Conservation (phyloP, 2,888 invertebrate species). For the Celastrina argiolus region DNA sequence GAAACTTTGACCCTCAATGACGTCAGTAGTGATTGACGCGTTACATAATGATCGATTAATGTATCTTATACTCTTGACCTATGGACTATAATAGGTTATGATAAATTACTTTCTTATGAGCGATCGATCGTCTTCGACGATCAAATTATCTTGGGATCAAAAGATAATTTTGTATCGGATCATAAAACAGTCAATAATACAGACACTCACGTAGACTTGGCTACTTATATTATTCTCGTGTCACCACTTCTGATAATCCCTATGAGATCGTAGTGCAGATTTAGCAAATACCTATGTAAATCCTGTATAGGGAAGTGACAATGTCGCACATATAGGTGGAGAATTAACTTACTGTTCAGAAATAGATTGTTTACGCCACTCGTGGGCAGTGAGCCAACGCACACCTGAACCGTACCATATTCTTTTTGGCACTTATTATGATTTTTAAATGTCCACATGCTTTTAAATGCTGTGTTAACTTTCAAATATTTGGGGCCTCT, state of each 20-base stretch:
- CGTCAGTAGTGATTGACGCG: background rate
- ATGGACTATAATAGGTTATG: constrained; percentile 5
- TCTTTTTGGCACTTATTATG: constrained; percentile 65
- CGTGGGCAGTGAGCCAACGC: constrained; percentile 65
- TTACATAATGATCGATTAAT: constrained; percentile 4
- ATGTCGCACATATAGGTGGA: constrained; percentile 44
- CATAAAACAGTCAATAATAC: background rate
- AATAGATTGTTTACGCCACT: constrained; percentile 75
- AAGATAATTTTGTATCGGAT: background rate
- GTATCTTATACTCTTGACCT: constrained; percentile 9
- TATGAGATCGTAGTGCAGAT: background rate
- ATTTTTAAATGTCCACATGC: constrained; percentile 47
- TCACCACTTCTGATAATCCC: background rate
- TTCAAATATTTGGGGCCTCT: background rate
- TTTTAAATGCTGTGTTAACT: constrained; percentile 2
- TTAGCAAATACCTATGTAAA: background rate
- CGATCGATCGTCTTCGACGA: background rate
- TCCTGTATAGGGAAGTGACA: constrained; percentile 32
- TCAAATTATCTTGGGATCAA: background rate
- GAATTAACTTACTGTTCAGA: constrained; percentile 64
- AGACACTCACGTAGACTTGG: background rate
- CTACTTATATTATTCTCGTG: background rate
- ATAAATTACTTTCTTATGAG: background rate
- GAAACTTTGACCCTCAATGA: constrained; percentile 4
- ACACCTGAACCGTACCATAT: constrained; percentile 62